These are phyloP conservation scores for Macaria liturata DNA, from an alignment of 2,888 invertebrate species.

Conservation along the genomic window DNA sequence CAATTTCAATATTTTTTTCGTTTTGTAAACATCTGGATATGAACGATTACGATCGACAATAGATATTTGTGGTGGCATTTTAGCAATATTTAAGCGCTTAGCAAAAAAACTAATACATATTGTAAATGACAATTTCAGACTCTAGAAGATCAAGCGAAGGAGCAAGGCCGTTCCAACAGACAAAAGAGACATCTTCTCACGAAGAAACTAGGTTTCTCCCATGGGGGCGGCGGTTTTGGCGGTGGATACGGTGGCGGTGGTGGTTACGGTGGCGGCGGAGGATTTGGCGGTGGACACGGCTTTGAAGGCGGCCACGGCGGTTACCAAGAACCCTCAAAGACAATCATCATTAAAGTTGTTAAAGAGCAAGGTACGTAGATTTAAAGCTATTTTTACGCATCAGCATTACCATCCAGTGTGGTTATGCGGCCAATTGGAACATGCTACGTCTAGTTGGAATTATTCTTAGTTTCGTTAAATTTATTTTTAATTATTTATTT, in stretches of 20 bases:
- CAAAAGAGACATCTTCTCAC: conserved; percentile 59
- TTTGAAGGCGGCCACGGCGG: conserved; percentile 37
- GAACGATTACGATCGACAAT: no score
- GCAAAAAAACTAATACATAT: no score
- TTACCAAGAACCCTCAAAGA: conserved; percentile 53
- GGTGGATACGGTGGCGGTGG: conserved; percentile 38
- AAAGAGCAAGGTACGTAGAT: conserved; percentile 47
- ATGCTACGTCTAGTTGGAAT: no score
- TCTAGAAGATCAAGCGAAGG: conserved; percentile 66
- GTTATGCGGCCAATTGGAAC: no score
- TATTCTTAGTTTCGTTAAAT: no score
- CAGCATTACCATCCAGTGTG: no score
- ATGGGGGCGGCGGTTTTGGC: conserved; percentile 6
- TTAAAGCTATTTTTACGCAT: not conserved
- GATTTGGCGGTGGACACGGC: conserved; percentile 34
- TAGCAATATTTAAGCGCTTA: no score
- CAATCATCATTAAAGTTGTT: conserved; percentile 52
- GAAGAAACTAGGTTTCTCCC: conserved; percentile 39
- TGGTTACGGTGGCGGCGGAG: conserved; percentile 30
- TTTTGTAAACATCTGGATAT: no score
- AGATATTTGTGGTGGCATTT: no score
- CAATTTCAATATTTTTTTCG: no score
- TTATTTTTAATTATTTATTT: no score
- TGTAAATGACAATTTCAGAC: conserved; percentile 47
- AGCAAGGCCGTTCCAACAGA: conserved; percentile 20